Evolutionary conservation across 2,113 vertebrate species (phyloP), one percentile per base, ranked within the genome.

Genomic region (Cebidichthys violaceus): DNA sequence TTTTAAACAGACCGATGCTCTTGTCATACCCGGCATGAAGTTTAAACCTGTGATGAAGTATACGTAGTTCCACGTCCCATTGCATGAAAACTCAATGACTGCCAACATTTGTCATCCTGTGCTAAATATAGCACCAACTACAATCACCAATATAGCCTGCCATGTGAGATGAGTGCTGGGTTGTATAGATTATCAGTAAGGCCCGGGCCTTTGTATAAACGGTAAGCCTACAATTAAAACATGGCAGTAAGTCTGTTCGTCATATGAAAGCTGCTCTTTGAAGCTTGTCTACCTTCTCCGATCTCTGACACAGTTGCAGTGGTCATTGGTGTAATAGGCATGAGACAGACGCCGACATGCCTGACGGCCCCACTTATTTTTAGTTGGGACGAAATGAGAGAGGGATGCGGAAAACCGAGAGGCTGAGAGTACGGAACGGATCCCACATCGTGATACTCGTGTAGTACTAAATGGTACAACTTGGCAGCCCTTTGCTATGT

Each of bases 81-180:
- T 80, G 73, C 55, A 77, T 47, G 13, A 77, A 77, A 88, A 74
- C n/a, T 84, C 82, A 87, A 84, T 61, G 22, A 43, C 47, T 69
- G 41, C 74, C 79, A 70, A 64, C 76, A 80, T 79, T 79, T 74
- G 80, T 52, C 73, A 39, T 54, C 39, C 37, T 57, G 1, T 20
- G 74, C 85, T 85, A 88, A 91, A 88, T 86, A 90, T 92, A 92
- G 83, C 79, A 70, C 27, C 50, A 41, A 24, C 67, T 50, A 70
- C 68, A 83, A 74, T 65, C 76, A 75, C 82, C 11, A 35, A 37
- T 86, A 39, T 83, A 85, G 59, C 73, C 22, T 64, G 72, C 65
- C 39, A 70, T 60, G 73, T 75, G 70, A 90, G 78, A 77, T 47
- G 70, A 69, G 50, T 70, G 64, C 52, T 66, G 78, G 31, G 79